Evolutionary conservation across 2,888 invertebrate genomes (phyloP), one percentile per base, ranked within the genome.

Genomic region (Euplexia lucipara): DNA sequence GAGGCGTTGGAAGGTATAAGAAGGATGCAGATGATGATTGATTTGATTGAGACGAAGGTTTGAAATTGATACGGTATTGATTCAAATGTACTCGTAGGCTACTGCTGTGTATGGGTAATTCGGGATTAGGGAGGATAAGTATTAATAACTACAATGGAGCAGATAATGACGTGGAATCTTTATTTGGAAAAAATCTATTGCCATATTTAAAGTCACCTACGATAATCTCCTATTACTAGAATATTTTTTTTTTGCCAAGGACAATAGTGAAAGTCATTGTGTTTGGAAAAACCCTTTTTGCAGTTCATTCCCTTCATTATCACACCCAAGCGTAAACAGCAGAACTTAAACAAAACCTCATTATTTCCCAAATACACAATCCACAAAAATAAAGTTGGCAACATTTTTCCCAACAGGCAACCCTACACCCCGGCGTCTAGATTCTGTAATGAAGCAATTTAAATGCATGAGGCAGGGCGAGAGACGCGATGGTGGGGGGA

Each of bases 391-490:
- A 79, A 79, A 68, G 67, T 49, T 47, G 65, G 39, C 47, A 64
- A 77, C 79, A 82, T 83, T 84, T 84, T 90, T 90, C 91, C 90
- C 89, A 80, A 82, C 83, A 86, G 94, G 85, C 95, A 95, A 91
- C 95, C 95, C 95, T 95, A 91, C 80, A 83, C 81, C 83, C 85
- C 88, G 88, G 86, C 91, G 93, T 94, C 94, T 94, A 93, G 92
- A 74, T 91, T 92, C 93, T 87, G 92, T 95, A 95, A 95, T 95
- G 95, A 95, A 95, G 95, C 95, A 95, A 95, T 95, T 95, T 95
- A 95, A 95, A 95, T 95, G 95, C 95, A 95, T 95, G 95, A 95
- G 95, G 95, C 93, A 95, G 95, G 95, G 95, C 94, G 93, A 92
- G 94, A 92, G 92, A 89, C 90, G 83, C 88, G 87, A 87, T 92